Percentiles rank a stretch among this genome's conserved stretches.
These are phyloP conservation scores for Brassicogethes aeneus DNA, from an alignment of 2,888 invertebrate genomes.

Conservation along the genomic window DNA sequence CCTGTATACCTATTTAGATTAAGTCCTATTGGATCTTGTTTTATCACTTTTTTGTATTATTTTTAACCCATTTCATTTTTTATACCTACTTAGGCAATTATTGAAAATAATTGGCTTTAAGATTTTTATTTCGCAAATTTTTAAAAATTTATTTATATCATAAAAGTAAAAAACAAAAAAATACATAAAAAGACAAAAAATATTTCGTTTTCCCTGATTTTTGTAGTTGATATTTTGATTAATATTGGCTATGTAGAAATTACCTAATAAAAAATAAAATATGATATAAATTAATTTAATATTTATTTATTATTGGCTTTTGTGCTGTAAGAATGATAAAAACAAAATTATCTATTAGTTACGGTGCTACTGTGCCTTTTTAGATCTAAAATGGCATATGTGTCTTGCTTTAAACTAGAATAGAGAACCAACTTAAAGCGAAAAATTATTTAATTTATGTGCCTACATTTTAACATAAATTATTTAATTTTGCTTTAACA, in stretches of 20 bases:
- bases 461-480: background rate
- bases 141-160: no score
- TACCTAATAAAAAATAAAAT: no score
- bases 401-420: constrained; percentile 23
- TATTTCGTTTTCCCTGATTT: no score
- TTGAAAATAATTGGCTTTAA: constrained; percentile 39
- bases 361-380: constrained; percentile 32
- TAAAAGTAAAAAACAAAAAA: no score
- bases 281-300: no score
- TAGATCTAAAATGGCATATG: constrained; percentile 30
- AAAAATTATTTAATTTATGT: background rate
- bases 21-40: constrained; percentile 6
- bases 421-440: constrained; percentile 8
- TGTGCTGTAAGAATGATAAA: no score
- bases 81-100: constrained; percentile 36
- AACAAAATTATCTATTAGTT: no score
- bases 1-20: constrained; percentile 8
- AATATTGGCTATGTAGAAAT: no score
- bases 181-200: no score
- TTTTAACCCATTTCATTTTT: constrained; percentile 3
- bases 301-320: no score
- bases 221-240: no score
- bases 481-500: background rate
- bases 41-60: constrained; percentile 4
- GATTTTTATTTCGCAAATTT: constrained; percentile 19